Evolutionary conservation across 2,113 vertebrate species (phyloP).

Genomic region (Psilopogon haemacephalus): DNA sequence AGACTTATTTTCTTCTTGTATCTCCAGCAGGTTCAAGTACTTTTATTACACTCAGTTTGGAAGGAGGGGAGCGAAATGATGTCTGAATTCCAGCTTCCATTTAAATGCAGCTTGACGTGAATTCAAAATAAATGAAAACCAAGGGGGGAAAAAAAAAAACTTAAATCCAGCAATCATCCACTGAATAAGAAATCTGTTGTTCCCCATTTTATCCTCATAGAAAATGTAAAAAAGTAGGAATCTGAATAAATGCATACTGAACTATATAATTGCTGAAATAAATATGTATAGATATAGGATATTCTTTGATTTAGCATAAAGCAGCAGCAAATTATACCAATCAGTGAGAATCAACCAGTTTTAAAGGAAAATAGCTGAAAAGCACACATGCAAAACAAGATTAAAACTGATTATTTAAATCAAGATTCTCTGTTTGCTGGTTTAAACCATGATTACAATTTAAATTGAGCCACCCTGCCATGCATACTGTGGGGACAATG

Average conservation of each 20-base stretch:
- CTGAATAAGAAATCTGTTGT: conserved; percentile 61
- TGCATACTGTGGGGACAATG: conserved; percentile 25
- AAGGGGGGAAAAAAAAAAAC: background rate
- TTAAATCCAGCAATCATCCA: conserved; percentile 26
- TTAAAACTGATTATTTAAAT: conserved; percentile 70
- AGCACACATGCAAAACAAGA: conserved; percentile 59
- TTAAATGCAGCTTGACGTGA: conserved; percentile 23
- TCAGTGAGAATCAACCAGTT: conserved; percentile 57
- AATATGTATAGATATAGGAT: conserved; percentile 69
- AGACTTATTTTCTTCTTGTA: background rate
- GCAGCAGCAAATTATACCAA: conserved; percentile 64
- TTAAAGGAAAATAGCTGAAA: conserved; percentile 56
- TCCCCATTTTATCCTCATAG: conserved; percentile 39
- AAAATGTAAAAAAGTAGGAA: conserved; percentile 39
- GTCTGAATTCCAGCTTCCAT: conserved; percentile 7
- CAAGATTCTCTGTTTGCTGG: conserved; percentile 33
- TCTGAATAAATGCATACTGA: conserved; percentile 62
- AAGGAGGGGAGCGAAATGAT: background rate
- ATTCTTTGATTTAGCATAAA: conserved; percentile 65
- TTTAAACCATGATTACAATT: conserved; percentile 51
- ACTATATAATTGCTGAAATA: conserved; percentile 62
- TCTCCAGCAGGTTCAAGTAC: conserved; percentile 1
- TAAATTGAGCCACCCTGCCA: conserved; percentile 19
- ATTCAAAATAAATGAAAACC: conserved; percentile 12
- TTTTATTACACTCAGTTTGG: background rate